A percentile compares a stretch with the other conserved stretches of the same genome.
These are phyloP conservation scores for Notocelia uddmanniana DNA, from an alignment of 2,888 invertebrate species.

Conservation along the genomic window DNA sequence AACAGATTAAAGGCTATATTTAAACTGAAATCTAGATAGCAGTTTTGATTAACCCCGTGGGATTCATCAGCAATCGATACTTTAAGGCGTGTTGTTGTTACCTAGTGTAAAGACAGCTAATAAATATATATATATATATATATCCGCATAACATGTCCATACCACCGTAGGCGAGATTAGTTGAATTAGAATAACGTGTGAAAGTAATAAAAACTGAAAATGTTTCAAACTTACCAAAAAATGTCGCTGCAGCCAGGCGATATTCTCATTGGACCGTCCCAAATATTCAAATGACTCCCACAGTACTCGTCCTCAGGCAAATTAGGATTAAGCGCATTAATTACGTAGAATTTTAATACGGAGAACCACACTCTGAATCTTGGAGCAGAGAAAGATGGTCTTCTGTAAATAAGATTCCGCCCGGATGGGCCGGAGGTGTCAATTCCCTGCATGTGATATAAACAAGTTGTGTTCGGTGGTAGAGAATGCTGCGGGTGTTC, in stretches of 20 bases:
- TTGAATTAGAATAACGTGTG: not conserved
- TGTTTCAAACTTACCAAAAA: conserved; percentile 88
- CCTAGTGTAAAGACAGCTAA: no score
- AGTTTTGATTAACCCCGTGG: conserved; percentile 1
- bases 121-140: no score
- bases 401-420: conserved; percentile 83
- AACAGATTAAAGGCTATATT: not conserved
- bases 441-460: conserved; percentile 91
- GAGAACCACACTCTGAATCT: conserved; percentile 95
- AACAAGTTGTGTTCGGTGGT: conserved; percentile 95
- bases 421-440: conserved; percentile 87
- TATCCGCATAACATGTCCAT: no score
- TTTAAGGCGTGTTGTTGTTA: not conserved
- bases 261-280: conserved; percentile 93
- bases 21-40: not conserved
- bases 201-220: not conserved
- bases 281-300: conserved; percentile 93
- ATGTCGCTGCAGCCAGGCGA: conserved; percentile 92
- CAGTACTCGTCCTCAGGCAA: conserved; percentile 91
- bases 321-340: conserved; percentile 87
- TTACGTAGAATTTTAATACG: conserved; percentile 93
- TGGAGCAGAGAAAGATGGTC: conserved; percentile 87
- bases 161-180: no score
- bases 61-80: conserved; percentile 7
- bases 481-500: conserved; percentile 94